A percentile compares a stretch with the other conserved stretches of the same genome.
Conservation (phyloP, 2,888 invertebrate genomes). For the Bellardia bayeri region DNA sequence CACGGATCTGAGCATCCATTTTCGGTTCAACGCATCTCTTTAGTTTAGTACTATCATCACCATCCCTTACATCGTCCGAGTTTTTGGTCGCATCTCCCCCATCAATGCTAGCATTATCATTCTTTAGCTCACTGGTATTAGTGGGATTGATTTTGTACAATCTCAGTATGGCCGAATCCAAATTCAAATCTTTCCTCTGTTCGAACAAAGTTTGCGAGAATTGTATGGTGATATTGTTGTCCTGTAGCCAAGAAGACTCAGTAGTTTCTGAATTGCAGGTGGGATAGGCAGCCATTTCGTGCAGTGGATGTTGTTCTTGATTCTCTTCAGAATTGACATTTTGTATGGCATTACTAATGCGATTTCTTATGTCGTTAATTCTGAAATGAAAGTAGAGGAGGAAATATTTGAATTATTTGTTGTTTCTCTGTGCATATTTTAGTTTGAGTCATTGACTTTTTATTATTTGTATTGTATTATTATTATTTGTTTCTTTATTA, state of each 20-base stretch:
- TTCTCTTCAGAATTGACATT: slow-evolving; percentile 76
- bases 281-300: slow-evolving; percentile 83
- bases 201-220: slow-evolving; percentile 82
- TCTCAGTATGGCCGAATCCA: slow-evolving; percentile 82
- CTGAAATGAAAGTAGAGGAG: slow-evolving; percentile 75
- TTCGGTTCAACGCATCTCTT: slow-evolving; percentile 76
- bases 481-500: neutral
- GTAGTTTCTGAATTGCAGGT: slow-evolving; percentile 81
- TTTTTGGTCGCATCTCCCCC: neutral
- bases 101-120: neutral
- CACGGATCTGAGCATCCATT: slow-evolving; percentile 81
- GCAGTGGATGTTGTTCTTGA: slow-evolving; percentile 77
- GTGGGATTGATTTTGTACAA: slow-evolving; percentile 82
- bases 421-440: neutral
- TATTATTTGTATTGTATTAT: neutral
- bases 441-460: slow-evolving; percentile 23
- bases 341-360: slow-evolving; percentile 79
- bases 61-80: neutral
- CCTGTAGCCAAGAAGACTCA: slow-evolving; percentile 80
- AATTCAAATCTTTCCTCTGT: slow-evolving; percentile 77
- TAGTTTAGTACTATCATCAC: slow-evolving; percentile 51
- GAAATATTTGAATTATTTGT: neutral
- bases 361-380: slow-evolving; percentile 80
- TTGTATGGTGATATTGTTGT: slow-evolving; percentile 81
- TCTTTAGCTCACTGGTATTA: slow-evolving; percentile 63